Evolutionary conservation across 2,113 vertebrate genomes (phyloP).

Genomic region (Saguinus imperator): DNA sequence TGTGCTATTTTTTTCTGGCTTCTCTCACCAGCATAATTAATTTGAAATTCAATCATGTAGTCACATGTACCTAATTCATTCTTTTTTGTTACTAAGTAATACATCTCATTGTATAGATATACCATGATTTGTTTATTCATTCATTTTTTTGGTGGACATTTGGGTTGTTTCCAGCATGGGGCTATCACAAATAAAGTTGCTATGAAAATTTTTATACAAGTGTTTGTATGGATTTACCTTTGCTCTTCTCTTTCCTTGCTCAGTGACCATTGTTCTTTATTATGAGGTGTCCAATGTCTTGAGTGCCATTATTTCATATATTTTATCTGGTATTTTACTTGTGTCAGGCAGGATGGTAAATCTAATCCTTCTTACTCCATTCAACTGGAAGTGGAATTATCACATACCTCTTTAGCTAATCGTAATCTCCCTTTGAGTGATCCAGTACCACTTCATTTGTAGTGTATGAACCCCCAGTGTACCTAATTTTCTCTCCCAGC

Average conservation of each 20-base stretch:
- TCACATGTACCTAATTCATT: neutral
- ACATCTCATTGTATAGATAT: neutral
- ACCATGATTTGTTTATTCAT: neutral
- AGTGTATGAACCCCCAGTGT: neutral
- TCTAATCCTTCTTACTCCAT: neutral
- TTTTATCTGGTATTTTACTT: neutral
- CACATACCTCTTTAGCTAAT: neutral
- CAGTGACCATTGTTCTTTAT: neutral
- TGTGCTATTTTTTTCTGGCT: neutral
- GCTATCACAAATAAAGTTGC: neutral
- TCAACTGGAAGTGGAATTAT: neutral
- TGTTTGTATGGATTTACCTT: neutral
- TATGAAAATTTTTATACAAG: neutral
- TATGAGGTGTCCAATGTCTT: neutral
- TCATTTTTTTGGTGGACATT: neutral
- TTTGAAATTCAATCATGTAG: neutral
- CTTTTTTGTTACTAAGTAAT: neutral
- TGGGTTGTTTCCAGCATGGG: neutral
- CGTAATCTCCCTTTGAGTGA: neutral
- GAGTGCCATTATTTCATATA: neutral
- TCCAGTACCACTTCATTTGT: neutral
- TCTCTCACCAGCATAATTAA: neutral
- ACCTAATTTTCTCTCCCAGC: neutral
- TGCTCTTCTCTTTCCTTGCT: neutral
- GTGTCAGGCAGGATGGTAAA: neutral